Evolutionary conservation across 2,113 vertebrate species (phyloP), one percentile per base, ranked within the genome.

Genomic region (Python bivittatus): DNA sequence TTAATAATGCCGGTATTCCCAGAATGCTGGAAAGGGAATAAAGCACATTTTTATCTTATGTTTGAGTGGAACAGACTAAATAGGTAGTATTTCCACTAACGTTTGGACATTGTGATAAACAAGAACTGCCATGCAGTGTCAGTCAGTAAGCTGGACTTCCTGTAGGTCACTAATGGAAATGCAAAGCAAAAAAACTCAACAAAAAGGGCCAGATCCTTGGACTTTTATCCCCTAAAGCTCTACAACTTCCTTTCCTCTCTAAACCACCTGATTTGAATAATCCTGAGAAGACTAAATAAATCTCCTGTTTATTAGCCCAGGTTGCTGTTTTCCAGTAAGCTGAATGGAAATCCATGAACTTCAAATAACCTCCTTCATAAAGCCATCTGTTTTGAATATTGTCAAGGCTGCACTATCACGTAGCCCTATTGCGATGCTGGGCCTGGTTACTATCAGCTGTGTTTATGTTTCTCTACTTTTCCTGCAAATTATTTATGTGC

Each of bases 301-400:
- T 3, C 8, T 52, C 9, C 38, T 27, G 38, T 89, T 72, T 92
- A 60, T 88, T 84, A 91, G 84, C 17, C 33, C 10, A 54, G 25
- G 44, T 54, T 89, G 85, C 25, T 89, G 6, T 93, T 85, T 88
- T 48, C 86, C 86, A 85, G 22, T 86, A 79, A 86, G 12, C 38
- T 48, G 48, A 90, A 9, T 64, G 86, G 48, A 93, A 93, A 89
- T 72, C 52, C 48, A 68, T 88, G 90, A 91, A 89, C 86, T 93
- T 88, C 61, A 64, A 91, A 89, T 89, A 88, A 87, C 60, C 33
- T 88, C 33, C 33, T 91, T 90, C n/a, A 61, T 68, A 72, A 92
- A 38, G 2, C 56, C 12, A 7, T 88, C 86, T 88, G 17, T 89
- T 91, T 52, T 33, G 84, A 86, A 61, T 84, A 52, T 89, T 53